A percentile compares a stretch with the other conserved stretches of the same genome.
Evolutionary conservation across 1,140 invertebrate genomes (phyloP).

Genomic region (Stegodyphus dumicola): DNA sequence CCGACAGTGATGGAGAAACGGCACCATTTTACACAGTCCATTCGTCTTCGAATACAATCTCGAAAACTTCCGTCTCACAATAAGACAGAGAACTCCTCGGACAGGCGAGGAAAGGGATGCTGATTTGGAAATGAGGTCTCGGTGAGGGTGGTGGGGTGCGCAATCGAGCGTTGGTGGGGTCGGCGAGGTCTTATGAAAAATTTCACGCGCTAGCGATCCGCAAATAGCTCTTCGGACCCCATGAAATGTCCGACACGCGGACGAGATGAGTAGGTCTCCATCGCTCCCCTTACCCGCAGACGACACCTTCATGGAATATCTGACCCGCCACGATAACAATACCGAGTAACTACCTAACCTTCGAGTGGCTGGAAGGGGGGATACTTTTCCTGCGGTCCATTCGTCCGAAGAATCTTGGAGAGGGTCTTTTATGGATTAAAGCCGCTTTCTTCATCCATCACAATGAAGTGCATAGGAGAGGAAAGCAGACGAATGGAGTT

Average conservation of each 20-base stretch:
- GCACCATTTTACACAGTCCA: too few relatives aligned
- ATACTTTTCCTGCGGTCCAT: not conserved
- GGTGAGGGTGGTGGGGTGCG: constrained; percentile 35
- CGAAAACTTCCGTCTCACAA: too few relatives aligned
- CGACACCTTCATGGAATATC: not conserved
- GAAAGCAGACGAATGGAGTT: constrained; percentile 17
- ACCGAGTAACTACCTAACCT: too few relatives aligned
- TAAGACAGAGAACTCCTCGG: too few relatives aligned
- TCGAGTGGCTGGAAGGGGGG: too few relatives aligned
- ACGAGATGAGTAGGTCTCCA: constrained; percentile 7
- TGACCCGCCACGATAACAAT: too few relatives aligned
- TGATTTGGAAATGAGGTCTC: constrained; percentile 1
- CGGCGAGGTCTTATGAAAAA: constrained; percentile 47
- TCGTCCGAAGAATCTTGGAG: not conserved
- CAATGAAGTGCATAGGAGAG: constrained; percentile 26
- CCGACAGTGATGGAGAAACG: too few relatives aligned
- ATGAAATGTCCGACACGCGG: constrained; percentile 5
- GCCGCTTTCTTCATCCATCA: constrained; percentile 43
- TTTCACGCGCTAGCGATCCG: constrained; percentile 29
- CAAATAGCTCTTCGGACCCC: constrained; percentile 11
- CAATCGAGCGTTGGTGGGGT: constrained; percentile 44
- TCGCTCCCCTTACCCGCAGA: not conserved
- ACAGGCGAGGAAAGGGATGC: not conserved
- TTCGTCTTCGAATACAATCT: too few relatives aligned
- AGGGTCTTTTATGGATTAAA: constrained; percentile 48